Conservation (phyloP, 2,113 vertebrate genomes). For the Smithornis capensis region DNA sequence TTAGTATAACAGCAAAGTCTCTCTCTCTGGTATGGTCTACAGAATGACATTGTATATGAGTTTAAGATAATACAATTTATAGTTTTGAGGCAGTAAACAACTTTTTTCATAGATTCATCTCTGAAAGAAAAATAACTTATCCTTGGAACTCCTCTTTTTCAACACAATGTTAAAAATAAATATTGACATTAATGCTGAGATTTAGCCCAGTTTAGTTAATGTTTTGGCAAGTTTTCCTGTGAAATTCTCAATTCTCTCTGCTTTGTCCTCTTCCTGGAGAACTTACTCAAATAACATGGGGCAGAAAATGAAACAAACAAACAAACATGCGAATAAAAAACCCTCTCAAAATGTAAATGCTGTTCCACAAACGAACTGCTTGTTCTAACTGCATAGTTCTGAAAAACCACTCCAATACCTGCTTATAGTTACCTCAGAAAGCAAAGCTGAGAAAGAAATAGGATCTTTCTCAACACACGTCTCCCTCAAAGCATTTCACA, state of each 20-base stretch:
- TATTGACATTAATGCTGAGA: background rate
- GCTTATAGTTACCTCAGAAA: background rate
- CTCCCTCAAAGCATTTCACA: background rate
- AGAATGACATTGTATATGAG: background rate
- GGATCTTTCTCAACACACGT: background rate
- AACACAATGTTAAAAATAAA: background rate
- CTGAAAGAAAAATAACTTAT: background rate
- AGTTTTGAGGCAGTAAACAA: background rate
- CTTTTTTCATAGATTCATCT: background rate
- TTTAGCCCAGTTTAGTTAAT: background rate
- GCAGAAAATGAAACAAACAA: background rate
- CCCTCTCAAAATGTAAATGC: background rate
- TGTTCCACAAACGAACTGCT: background rate
- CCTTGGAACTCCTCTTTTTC: background rate
- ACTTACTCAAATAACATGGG: background rate
- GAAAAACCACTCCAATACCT: background rate
- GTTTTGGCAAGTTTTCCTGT: background rate
- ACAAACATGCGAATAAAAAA: background rate
- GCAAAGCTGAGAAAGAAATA: background rate
- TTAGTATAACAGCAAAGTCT: background rate
- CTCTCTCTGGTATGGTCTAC: background rate
- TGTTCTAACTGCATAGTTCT: background rate
- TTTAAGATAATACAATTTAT: background rate
- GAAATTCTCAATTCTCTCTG: background rate
- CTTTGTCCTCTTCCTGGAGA: background rate